A percentile compares a stretch with the other conserved stretches of the same genome.
Evolutionary conservation across 2,113 vertebrate genomes (phyloP).

Genomic region (Electrona antarctica): DNA sequence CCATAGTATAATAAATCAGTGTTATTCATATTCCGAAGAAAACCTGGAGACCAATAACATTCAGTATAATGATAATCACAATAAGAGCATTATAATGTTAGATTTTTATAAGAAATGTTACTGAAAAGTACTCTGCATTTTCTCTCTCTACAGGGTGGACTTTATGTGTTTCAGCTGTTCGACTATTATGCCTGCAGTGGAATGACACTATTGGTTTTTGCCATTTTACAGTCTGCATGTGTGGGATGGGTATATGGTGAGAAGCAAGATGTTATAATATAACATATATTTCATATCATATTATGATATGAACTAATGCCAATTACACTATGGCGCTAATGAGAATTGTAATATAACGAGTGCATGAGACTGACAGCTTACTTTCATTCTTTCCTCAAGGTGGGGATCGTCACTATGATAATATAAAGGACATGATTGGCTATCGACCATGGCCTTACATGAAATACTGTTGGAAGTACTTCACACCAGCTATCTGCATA

Average conservation of each 20-base stretch:
- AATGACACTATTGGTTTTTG: conserved; percentile 86
- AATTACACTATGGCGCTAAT: background rate
- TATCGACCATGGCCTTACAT: conserved; percentile 87
- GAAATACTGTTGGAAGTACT: conserved; percentile 90
- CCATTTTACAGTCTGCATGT: conserved; percentile 87
- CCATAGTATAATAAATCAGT: no score
- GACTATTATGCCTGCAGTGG: conserved; percentile 94
- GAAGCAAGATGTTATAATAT: conserved; percentile 29
- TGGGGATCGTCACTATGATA: conserved; percentile 88
- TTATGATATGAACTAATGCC: background rate
- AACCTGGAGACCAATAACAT: no score
- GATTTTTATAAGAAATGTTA: no score
- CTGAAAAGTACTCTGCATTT: background rate
- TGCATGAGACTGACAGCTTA: background rate
- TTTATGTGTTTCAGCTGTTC: conserved; percentile 95
- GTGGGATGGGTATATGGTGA: conserved; percentile 95
- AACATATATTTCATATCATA: background rate
- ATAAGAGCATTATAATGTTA: no score
- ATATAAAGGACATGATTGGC: conserved; percentile 95
- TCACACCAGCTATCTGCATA: conserved; percentile 87
- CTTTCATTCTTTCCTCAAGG: conserved; percentile 65
- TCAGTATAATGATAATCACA: no score
- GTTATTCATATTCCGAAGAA: no score
- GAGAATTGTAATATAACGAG: background rate
- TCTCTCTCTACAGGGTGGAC: conserved; percentile 83